Conservation (phyloP, 2,113 vertebrate genomes). For the Microtus montanus region DNA sequence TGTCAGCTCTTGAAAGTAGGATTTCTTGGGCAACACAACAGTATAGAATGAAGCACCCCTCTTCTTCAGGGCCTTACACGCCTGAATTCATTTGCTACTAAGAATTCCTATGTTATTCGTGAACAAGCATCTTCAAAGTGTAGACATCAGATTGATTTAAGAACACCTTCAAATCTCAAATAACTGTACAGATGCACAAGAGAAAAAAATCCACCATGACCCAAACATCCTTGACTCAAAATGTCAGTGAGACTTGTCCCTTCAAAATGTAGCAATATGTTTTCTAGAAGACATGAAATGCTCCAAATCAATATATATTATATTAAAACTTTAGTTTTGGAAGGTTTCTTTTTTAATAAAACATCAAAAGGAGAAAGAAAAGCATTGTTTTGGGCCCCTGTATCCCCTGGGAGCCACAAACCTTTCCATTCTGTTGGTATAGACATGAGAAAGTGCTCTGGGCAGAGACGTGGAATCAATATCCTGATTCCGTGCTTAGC, state of each 20-base stretch:
- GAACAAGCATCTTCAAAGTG: not conserved
- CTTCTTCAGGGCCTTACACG: not conserved
- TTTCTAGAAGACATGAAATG: constrained; percentile 26
- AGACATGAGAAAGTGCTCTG: not conserved
- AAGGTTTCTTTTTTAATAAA: constrained; percentile 18
- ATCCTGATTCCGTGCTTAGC: not conserved
- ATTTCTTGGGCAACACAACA: not conserved
- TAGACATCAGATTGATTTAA: not conserved
- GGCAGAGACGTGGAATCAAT: constrained; percentile 2
- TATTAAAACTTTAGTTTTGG: constrained; percentile 49
- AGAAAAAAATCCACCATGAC: not conserved
- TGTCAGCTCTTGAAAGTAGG: not conserved
- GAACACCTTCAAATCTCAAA: constrained; percentile 42
- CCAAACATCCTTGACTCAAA: constrained; percentile 30
- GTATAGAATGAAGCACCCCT: not conserved
- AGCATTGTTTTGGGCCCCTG: not conserved
- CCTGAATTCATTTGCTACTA: not conserved
- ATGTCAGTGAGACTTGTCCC: constrained; percentile 30
- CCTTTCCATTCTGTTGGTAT: not conserved
- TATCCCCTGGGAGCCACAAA: not conserved
- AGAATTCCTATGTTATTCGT: not conserved
- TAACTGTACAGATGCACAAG: not conserved
- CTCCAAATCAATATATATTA: constrained; percentile 58
- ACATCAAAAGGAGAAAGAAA: constrained; percentile 23
- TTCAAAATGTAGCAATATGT: constrained; percentile 52